These are phyloP conservation scores for Stegana nigrithorax DNA, from an alignment of 2,888 invertebrate species.

Conservation along the genomic window DNA sequence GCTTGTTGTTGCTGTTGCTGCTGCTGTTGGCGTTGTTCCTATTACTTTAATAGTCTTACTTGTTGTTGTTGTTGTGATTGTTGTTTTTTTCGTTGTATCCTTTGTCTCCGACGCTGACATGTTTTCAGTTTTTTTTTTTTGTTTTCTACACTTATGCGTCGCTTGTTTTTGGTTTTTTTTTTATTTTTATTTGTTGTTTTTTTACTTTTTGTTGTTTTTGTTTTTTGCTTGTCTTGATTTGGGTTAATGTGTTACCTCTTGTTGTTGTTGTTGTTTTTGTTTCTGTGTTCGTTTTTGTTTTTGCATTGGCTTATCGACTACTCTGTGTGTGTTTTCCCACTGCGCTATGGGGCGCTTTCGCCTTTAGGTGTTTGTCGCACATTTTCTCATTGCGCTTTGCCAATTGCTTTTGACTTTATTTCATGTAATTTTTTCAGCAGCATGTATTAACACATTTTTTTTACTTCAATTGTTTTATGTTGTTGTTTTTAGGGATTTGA, in stretches of 20 bases:
- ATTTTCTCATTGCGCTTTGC: conserved; percentile 14
- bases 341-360: neutral
- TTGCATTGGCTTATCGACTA: neutral
- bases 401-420: neutral
- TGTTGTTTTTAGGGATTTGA: no score
- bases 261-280: conserved; percentile 2
- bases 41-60: conserved; percentile 22
- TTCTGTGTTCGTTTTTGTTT: neutral
- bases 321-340: neutral
- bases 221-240: conserved; percentile 10
- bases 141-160: neutral
- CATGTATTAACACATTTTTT: conserved; percentile 8
- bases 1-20: conserved; percentile 9
- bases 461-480: no score
- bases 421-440: neutral
- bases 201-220: neutral
- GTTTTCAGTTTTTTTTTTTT: conserved; percentile 4
- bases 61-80: conserved; percentile 17
- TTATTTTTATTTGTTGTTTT: conserved; percentile 3
- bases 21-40: conserved; percentile 14
- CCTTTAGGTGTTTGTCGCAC: conserved; percentile 19
- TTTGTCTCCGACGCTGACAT: conserved; percentile 17
- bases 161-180: conserved; percentile 4
- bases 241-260: conserved; percentile 1
- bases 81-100: conserved; percentile 9